Evolutionary conservation across 1,140 invertebrate species (phyloP), one percentile per base, ranked within the genome.

Genomic region (Coenobita brevimanus): DNA sequence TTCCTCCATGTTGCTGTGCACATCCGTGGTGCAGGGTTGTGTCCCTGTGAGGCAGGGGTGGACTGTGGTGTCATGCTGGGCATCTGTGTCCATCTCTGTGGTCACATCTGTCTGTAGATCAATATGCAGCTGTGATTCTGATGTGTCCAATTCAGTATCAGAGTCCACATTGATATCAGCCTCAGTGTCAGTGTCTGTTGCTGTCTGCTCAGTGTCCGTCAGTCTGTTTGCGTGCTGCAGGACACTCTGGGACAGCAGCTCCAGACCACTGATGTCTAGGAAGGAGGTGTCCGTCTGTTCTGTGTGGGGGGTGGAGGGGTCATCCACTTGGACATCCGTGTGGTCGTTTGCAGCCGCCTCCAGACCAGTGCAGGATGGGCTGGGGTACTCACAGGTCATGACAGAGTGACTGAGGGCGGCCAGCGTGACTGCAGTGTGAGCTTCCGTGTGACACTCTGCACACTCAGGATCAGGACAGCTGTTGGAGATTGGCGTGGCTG

Each of bases 201-300:
- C n/a, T n/a, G 67, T 41, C 69, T 75, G 64, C 46, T 43, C 85
- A 36, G 78, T 93, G 67, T n/a, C 60, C 24, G 81, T 33, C n/a
- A 50, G 46, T 30, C 64, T 38, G 41, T 33, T 36, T 36, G 96
- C 95, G 87, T 96, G 94, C 88, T 96, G 95, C 88, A 95, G 95
- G 79, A 97, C 96, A 91, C 96, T 97, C 91, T 96, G 97, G 0
- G 96, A 97, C 6, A 97, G 91, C 21, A 97, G 91, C 92, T 97
- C 96, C 57, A 97, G 92, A 0, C 97, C 97, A 90, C 96, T 96
- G 0, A 96, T 92, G 92, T 97, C 96, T 36, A 86, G 24, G 27
- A 71, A 83, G 17, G 81, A 83, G 27, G 81, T 43, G 33, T 64
- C 46, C 36, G 33, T 50, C 17, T 36, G 64, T 3, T 33, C 54